phyloP scores from a whole-genome alignment of 2,797 vertebrate genomes.

The Gastrophryne carolinensis region DNA sequence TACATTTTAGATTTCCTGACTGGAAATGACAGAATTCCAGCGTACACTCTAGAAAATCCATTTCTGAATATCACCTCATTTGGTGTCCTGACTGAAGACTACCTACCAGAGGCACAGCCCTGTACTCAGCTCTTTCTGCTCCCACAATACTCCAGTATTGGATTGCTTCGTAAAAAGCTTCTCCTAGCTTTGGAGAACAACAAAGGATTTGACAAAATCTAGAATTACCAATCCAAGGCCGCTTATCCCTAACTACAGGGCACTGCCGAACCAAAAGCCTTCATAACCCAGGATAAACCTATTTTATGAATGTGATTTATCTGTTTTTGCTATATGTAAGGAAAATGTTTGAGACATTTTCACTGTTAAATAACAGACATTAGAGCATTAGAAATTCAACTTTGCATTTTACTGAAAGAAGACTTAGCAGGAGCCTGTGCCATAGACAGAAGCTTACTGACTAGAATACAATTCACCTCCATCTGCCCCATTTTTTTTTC shows the following conservation, averaged over 20 bases:
- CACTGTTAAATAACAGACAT: too few relatives aligned
- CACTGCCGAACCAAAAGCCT: too few relatives aligned
- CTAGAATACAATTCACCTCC: too few relatives aligned
- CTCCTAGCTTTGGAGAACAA: constrained; percentile 67
- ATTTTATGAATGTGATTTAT: not conserved
- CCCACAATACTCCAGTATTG: constrained; percentile 63
- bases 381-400: too few relatives aligned
- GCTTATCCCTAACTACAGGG: not conserved
- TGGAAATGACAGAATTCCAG: constrained; percentile 70
- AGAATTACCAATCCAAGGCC: not conserved
- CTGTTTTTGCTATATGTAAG: not conserved
- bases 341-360: not conserved
- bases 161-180: constrained; percentile 67
- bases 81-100: constrained; percentile 57
- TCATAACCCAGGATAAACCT: not conserved
- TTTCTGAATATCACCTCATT: constrained; percentile 65
- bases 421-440: too few relatives aligned
- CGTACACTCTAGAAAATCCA: constrained; percentile 62
- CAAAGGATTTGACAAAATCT: constrained; percentile 64
- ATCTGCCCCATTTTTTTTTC: too few relatives aligned
- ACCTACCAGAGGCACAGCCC: constrained; percentile 69
- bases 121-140: constrained; percentile 68
- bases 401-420: too few relatives aligned
- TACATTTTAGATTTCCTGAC: constrained; percentile 78
- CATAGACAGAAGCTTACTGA: too few relatives aligned